A percentile compares a stretch with the other conserved stretches of the same genome.
Conservation (phyloP, 2,888 invertebrate species). For the Latheticus oryzae region DNA sequence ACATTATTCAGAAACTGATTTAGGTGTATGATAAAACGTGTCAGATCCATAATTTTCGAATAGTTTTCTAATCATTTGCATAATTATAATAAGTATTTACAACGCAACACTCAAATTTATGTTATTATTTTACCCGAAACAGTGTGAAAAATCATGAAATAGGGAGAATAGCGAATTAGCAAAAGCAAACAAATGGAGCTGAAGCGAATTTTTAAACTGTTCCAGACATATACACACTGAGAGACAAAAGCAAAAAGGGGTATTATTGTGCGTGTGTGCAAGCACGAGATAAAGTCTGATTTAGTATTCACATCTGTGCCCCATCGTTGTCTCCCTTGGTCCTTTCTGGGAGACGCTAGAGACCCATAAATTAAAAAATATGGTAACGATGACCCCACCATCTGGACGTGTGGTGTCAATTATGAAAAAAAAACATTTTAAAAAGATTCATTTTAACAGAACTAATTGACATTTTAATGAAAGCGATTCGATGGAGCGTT, state of each 20-base stretch:
- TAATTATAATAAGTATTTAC: constrained; percentile 28
- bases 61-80: constrained; percentile 26
- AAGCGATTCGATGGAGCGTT: constrained; percentile 5
- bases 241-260: constrained; percentile 7
- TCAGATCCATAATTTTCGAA: constrained; percentile 25
- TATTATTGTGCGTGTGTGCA: constrained; percentile 10
- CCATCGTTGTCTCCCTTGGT: constrained; percentile 40
- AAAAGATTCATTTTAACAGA: not conserved
- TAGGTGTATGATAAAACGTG: constrained; percentile 29
- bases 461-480: constrained; percentile 21
- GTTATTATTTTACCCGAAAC: no score
- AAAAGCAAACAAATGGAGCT: constrained; percentile 16
- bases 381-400: constrained; percentile 13
- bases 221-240: no score
- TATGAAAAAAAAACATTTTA: no score
- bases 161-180: constrained; percentile 13
- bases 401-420: no score
- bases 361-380: constrained; percentile 15
- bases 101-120: no score
- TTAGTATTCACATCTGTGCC: constrained; percentile 52
- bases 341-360: constrained; percentile 11
- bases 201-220: constrained; percentile 13
- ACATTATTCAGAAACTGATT: constrained; percentile 36
- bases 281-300: constrained; percentile 47
- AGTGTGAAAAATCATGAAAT: no score